phyloP scores from a whole-genome alignment of 1,140 invertebrate genomes.

The Leptopilina clavipes region DNA sequence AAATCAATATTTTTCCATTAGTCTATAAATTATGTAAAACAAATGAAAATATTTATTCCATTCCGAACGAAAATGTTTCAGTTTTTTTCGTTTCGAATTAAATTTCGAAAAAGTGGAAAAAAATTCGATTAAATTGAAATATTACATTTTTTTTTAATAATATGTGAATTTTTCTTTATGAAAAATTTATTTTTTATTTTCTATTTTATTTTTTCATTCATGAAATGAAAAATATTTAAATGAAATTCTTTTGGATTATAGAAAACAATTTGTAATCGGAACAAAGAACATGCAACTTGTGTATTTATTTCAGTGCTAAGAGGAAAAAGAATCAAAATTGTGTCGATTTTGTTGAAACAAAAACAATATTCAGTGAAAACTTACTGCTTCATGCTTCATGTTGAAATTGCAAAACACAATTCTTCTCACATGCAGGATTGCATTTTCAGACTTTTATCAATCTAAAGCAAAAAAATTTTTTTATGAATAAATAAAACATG shows the following conservation, averaged over 20 bases:
- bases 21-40: background rate
- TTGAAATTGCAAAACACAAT: conserved; percentile 5
- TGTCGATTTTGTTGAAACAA: background rate
- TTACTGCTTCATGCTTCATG: conserved; percentile 28
- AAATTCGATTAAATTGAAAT: no score
- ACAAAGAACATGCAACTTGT: background rate
- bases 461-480: background rate
- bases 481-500: background rate
- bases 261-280: background rate
- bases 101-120: no score
- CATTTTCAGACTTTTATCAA: conserved; percentile 3
- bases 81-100: no score
- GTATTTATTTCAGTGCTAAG: conserved; percentile 19
- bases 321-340: background rate
- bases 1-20: conserved; percentile 5
- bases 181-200: no score
- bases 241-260: background rate
- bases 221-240: no score
- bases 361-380: background rate
- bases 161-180: no score
- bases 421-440: conserved; percentile 10
- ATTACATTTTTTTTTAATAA: no score
- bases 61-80: no score
- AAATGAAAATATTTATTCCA: no score
- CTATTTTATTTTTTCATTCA: no score